Percentiles rank a stretch among this genome's conserved stretches.
These are phyloP conservation scores for Drosophila paramelanica DNA, from an alignment of 2,888 invertebrate genomes.

Conservation along the genomic window DNA sequence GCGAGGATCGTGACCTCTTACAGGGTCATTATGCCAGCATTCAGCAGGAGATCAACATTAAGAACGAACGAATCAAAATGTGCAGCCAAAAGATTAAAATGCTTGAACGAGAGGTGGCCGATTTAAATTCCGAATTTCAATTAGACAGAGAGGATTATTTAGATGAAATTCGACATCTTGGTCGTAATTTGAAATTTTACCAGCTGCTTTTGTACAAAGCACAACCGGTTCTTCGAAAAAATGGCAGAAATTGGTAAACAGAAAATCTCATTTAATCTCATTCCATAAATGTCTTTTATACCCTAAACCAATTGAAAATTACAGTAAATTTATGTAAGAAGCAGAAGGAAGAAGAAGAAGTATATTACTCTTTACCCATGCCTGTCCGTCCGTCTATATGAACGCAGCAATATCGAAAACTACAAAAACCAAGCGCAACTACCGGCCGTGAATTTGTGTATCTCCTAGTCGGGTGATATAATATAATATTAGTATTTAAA, in stretches of 20 bases:
- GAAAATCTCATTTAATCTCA: neutral
- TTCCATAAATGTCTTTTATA: too few relatives aligned
- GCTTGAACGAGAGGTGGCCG: slow-evolving; percentile 90
- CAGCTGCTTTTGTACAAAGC: slow-evolving; percentile 89
- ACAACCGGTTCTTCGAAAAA: slow-evolving; percentile 89
- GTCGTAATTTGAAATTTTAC: slow-evolving; percentile 89
- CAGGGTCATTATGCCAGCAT: slow-evolving; percentile 92
- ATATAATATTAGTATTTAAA: too few relatives aligned
- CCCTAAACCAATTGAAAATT: too few relatives aligned
- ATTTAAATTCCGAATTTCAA: slow-evolving; percentile 93
- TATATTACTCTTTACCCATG: too few relatives aligned
- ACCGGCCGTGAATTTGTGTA: too few relatives aligned
- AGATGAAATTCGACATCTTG: slow-evolving; percentile 91
- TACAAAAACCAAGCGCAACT: too few relatives aligned
- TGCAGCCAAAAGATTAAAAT: slow-evolving; percentile 88
- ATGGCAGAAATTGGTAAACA: slow-evolving; percentile 89
- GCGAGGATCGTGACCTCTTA: slow-evolving; percentile 89
- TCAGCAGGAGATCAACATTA: slow-evolving; percentile 90
- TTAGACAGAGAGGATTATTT: slow-evolving; percentile 92
- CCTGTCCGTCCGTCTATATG: too few relatives aligned
- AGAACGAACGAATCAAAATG: slow-evolving; percentile 88
- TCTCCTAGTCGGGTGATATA: too few relatives aligned
- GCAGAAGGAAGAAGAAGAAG: too few relatives aligned
- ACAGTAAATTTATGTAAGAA: too few relatives aligned
- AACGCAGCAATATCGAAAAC: too few relatives aligned